Evolutionary conservation across 2,797 vertebrate genomes (phyloP), one percentile per base, ranked within the genome.

Genomic region (Channallabes apus): DNA sequence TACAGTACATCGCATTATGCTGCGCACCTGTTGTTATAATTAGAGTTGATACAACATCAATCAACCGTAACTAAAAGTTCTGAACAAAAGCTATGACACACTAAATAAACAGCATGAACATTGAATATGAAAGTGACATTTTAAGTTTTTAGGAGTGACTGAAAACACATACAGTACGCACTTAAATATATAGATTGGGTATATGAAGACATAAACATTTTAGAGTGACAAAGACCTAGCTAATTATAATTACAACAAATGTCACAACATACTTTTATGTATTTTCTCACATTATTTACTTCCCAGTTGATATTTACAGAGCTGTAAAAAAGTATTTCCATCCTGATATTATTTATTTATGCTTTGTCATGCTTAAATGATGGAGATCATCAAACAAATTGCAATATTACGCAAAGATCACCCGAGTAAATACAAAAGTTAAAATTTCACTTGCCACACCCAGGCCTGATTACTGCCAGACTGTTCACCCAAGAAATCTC

Each of bases 1-100:
- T 51, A 4, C 14, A 64, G 15, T 51, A 4, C 14, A 64, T 67
- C n/a, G 72, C 27, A n/a, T 4, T 35, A 78, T 65, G 64, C 78
- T 68, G 65, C 35, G 12, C 83, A 85, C 85, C 85, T 86, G 88
- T 69, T 79, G 41, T 62, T 59, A 61, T 41, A 67, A 58, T 41
- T 51, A 56, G 35, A 54, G 27, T 20, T 51, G 6, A 68, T 8
- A 78, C 9, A 69, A 64, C 4, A 3, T 0, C 65, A 80, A 27
- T 20, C 56, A 69, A 18, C 65, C 29, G 6, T 38, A 61, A 64
- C 73, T 7, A 8, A 72, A 77, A 29, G 2, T 17, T 67, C 11
- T 12, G 2, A 51, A 80, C 76, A 79, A 80, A 65, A 78, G 80
- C 27, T 46, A 46, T 7, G 20, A 32, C 54, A 75, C 41, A 27